Evolutionary conservation across 2,113 vertebrate genomes (phyloP).

Genomic region (Callipepla californica): DNA sequence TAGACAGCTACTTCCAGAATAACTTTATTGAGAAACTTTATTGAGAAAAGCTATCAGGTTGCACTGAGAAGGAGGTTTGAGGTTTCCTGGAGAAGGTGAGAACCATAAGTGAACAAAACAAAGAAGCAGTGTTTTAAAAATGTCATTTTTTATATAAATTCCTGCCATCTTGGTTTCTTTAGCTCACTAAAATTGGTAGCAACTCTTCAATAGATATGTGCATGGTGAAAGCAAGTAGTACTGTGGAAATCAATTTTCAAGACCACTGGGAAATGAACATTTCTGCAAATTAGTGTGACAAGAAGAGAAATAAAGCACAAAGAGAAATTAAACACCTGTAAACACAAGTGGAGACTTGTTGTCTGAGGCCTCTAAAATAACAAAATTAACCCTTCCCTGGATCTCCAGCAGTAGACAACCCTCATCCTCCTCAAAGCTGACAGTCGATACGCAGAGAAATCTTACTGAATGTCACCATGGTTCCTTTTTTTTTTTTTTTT

Average conservation of each 20-base stretch:
- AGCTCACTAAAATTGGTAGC: accelerated
- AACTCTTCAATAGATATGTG: neutral
- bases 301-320: neutral
- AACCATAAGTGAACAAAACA: neutral
- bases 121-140: neutral
- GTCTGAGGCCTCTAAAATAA: neutral
- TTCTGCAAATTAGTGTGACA: neutral
- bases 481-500: neutral
- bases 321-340: neutral
- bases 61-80: neutral
- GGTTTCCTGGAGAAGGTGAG: neutral
- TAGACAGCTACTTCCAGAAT: neutral
- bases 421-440: neutral
- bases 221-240: neutral
- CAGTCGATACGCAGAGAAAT: neutral
- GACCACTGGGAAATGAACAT: neutral
- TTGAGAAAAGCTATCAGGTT: neutral
- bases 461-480: accelerated
- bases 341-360: neutral
- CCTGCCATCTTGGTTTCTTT: neutral
- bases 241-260: neutral
- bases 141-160: neutral
- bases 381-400: neutral
- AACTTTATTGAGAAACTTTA: neutral
- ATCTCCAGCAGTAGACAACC: neutral